Conservation (phyloP, 2,113 vertebrate genomes). For the Podiceps cristatus region DNA sequence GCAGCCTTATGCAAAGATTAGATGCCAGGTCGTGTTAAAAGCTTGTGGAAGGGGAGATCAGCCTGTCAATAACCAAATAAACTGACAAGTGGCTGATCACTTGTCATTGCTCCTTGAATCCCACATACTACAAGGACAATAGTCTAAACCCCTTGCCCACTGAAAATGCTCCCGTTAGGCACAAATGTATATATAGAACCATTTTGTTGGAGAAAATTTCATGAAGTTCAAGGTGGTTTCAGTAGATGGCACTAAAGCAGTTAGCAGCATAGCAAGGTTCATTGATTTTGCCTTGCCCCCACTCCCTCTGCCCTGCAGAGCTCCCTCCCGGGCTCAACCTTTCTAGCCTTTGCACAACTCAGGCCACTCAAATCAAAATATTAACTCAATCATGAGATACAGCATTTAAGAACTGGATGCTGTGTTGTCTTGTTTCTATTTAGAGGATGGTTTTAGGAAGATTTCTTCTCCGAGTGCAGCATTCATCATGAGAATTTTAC, state of each 20-base stretch:
- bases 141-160: background rate
- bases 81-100: background rate
- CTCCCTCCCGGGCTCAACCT: background rate
- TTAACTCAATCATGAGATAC: rapidly evolving
- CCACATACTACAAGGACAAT: background rate
- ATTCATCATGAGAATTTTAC: background rate
- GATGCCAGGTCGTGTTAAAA: background rate
- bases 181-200: rapidly evolving
- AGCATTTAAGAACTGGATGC: background rate
- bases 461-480: background rate
- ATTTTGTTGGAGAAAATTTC: background rate
- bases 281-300: background rate
- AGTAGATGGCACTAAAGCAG: background rate
- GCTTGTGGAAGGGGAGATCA: background rate
- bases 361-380: background rate
- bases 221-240: background rate
- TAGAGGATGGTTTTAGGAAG: background rate
- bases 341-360: background rate
- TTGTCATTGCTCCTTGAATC: too few relatives aligned
- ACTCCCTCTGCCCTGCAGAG: background rate
- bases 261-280: background rate
- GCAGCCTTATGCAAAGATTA: background rate
- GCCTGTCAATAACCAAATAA: background rate
- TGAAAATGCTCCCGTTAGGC: background rate
- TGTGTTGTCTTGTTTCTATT: background rate